Evolutionary conservation across 2,888 invertebrate species (phyloP), one percentile per base, ranked within the genome.

Genomic region (Timandra comae): DNA sequence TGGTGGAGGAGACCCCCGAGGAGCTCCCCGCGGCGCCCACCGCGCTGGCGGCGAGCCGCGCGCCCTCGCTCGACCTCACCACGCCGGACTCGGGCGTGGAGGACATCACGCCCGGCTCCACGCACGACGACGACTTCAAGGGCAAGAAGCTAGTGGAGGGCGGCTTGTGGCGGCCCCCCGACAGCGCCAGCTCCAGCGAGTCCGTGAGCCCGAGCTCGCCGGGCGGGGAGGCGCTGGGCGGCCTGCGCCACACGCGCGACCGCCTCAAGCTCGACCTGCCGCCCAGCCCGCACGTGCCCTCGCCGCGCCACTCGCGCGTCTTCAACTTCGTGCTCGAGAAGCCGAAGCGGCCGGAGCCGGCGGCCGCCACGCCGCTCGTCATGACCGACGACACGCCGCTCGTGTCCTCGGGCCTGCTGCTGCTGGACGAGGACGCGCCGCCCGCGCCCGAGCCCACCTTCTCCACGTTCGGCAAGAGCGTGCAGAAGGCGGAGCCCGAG

Each of bases 181-280:
- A 84, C 46, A 74, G 80, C 47, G 73, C 63, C 19, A 80, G 82
- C 41, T 81, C 84, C 8, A 76, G 82, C 38, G 86, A 84, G 35
- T 80, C 85, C 0, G 78, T 72, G 21, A 81, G 81, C 35, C 85
- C 85, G 0, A 74, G 77, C 46, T 81, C 82, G 0, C 84, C 81
- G 1, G 72, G 70, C 12, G 69, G 71, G 16, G 77, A 77, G 35
- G 70, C 82, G 3, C 72, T 93, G 5, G 93, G 93, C 11, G 92
- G 92, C 7, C 68, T 93, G 22, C 73, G 93, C 7, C 93, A 93
- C 61, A 92, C 93, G 3, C 77, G 92, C 38, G 91, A 91, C 63
- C 88, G 88, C 43, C 81, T 93, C 8, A 93, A 91, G 61, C 78
- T 93, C 6, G 92, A 93, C 67, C 73, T 93, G 13, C 88, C 89